Conservation (phyloP, 2,888 invertebrate species). For the Eristalis intricaria region DNA sequence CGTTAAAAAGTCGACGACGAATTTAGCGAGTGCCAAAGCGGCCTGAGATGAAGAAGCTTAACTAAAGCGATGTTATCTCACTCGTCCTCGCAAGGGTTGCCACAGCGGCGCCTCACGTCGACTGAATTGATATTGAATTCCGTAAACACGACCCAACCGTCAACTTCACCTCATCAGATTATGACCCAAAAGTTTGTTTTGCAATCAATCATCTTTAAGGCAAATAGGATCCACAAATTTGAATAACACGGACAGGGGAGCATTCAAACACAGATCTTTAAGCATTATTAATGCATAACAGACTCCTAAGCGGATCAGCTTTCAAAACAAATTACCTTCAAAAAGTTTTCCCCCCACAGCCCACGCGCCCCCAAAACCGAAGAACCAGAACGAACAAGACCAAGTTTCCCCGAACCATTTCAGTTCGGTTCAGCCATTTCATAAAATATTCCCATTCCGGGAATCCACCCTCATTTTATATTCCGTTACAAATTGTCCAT, state of each 20-base stretch:
- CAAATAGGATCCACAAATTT: not conserved
- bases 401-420: not conserved
- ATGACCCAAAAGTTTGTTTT: not conserved
- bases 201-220: not conserved
- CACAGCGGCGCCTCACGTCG: no score
- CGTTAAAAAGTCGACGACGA: no score
- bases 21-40: no score
- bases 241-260: not conserved
- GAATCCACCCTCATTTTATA: constrained; percentile 18
- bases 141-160: no score
- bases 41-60: no score
- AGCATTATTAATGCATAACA: not conserved
- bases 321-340: constrained; percentile 16
- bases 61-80: no score
- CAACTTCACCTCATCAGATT: no score
- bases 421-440: not conserved
- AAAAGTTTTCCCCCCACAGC: not conserved
- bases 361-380: not conserved
- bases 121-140: no score
- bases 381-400: not conserved
- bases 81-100: no score
- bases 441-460: constrained; percentile 4
- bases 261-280: not conserved
- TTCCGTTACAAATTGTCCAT: constrained; percentile 6
- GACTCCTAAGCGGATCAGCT: not conserved